Evolutionary conservation across 2,888 invertebrate genomes (phyloP).

Genomic region (Glaucopsyche alexis): DNA sequence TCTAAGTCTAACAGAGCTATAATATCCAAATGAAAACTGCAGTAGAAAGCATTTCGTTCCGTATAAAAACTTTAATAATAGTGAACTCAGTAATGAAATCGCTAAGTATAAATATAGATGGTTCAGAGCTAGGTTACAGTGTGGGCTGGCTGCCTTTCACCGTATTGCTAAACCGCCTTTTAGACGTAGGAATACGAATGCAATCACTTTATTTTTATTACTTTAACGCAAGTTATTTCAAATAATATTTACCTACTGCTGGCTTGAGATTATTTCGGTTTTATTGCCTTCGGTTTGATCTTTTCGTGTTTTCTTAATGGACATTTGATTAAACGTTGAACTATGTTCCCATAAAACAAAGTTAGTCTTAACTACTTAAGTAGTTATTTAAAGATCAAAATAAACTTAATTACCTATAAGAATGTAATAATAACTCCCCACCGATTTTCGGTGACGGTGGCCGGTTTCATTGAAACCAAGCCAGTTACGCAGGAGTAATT

Average conservation of each 20-base stretch:
- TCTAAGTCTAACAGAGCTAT: neutral
- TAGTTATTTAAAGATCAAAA: neutral
- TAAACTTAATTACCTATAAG: neutral
- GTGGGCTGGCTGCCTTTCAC: slow-evolving; percentile 71
- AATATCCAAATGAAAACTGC: slow-evolving; percentile 38
- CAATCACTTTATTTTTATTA: slow-evolving; percentile 27
- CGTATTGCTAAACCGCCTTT: slow-evolving; percentile 47
- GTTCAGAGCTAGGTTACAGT: slow-evolving; percentile 45
- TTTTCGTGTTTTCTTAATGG: neutral
- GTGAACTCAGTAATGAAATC: slow-evolving; percentile 42
- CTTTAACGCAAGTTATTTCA: slow-evolving; percentile 16
- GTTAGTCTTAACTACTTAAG: neutral
- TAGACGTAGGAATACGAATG: slow-evolving; percentile 35
- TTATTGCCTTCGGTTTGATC: neutral
- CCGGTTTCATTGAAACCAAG: no score
- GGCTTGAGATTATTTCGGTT: neutral
- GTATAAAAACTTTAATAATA: slow-evolving; percentile 37
- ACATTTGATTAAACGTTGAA: neutral
- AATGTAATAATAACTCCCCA: no score
- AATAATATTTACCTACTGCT: slow-evolving; percentile 5
- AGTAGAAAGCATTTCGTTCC: slow-evolving; percentile 32
- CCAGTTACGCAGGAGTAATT: no score
- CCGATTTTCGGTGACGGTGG: no score
- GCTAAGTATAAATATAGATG: slow-evolving; percentile 49
- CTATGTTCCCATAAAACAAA: neutral